Conservation (phyloP, 2,797 vertebrate species). For the Myripristis jacobus region DNA sequence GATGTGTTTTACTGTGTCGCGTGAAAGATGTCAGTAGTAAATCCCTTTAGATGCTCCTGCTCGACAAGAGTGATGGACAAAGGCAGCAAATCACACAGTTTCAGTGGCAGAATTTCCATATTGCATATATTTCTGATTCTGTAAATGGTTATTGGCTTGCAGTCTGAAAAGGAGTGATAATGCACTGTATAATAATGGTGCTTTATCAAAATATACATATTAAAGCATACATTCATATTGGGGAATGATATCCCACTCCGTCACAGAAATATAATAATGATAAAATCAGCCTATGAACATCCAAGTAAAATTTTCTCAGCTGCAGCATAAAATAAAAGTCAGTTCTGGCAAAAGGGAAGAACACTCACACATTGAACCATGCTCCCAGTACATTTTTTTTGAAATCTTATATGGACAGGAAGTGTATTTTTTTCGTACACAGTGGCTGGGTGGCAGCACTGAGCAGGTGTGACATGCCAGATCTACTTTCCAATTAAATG, state of each 20-base stretch:
- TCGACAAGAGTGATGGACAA: too few species aligned
- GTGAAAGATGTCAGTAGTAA: too few species aligned
- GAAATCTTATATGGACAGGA: neutral
- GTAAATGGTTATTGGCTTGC: neutral
- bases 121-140: too few species aligned
- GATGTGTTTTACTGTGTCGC: too few species aligned
- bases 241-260: conserved; percentile 48
- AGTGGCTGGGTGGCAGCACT: too few species aligned
- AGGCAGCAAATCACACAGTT: too few species aligned
- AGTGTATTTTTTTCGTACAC: too few species aligned
- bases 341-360: neutral
- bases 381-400: neutral
- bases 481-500: too few species aligned
- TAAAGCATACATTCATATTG: conserved; percentile 45
- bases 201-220: conserved; percentile 55
- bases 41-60: too few species aligned
- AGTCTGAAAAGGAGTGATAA: neutral
- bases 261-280: conserved; percentile 29
- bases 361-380: neutral
- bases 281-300: conserved; percentile 4
- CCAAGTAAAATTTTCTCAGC: neutral
- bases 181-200: neutral
- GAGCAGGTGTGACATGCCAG: too few species aligned
- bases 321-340: neutral
- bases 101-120: too few species aligned